Conservation (phyloP, 2,113 vertebrate genomes). For the Catharus minimus region DNA sequence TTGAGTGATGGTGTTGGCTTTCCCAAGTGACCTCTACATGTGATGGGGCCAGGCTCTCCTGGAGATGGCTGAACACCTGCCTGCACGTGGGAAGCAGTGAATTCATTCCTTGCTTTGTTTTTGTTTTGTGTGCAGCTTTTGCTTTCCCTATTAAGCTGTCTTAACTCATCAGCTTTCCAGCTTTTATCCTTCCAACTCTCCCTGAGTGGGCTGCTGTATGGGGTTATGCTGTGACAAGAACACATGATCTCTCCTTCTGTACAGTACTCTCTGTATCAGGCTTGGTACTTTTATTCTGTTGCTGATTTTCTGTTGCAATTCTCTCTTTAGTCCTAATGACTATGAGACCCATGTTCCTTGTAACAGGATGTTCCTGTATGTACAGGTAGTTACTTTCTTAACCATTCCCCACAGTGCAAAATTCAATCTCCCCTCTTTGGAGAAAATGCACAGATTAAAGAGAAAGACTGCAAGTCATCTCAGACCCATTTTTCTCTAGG, state of each 20-base stretch:
- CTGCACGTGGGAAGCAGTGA: accelerated
- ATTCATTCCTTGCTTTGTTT: neutral
- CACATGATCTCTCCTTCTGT: neutral
- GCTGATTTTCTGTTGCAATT: neutral
- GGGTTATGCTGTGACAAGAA: too few species aligned
- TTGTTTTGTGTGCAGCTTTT: neutral
- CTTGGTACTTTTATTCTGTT: neutral
- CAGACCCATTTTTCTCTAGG: neutral
- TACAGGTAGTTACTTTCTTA: neutral
- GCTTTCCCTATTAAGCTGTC: neutral
- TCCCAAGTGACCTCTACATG: neutral
- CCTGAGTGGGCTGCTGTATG: neutral
- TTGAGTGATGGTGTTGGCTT: neutral
- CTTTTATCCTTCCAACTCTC: neutral
- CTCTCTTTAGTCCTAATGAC: neutral
- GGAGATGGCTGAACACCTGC: neutral
- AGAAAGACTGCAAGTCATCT: neutral
- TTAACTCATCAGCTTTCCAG: neutral
- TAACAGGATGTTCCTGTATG: neutral
- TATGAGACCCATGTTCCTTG: accelerated
- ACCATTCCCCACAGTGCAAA: neutral
- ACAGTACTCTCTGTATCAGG: neutral
- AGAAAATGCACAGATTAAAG: neutral
- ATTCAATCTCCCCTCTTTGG: neutral
- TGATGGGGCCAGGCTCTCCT: neutral